Evolutionary conservation across 2,797 vertebrate species (phyloP).

Genomic region (Cynodonichthys magdalenae): DNA sequence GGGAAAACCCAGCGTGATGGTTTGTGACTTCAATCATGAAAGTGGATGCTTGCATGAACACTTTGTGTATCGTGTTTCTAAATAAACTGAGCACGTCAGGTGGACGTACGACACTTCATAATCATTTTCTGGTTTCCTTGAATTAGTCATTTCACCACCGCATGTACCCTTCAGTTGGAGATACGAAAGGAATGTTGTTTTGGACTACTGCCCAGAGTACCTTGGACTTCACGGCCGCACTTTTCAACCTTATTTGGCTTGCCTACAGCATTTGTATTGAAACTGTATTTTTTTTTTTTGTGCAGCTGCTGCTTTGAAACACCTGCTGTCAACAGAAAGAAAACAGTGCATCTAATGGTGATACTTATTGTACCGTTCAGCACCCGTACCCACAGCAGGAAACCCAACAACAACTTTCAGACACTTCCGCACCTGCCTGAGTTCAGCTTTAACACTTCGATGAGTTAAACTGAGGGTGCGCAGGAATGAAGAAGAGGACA

Average conservation of each 20-base stretch:
- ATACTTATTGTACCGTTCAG: conserved; percentile 53
- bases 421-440: conserved; percentile 65
- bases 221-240: conserved; percentile 47
- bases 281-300: not conserved
- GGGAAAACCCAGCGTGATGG: not conserved
- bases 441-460: too few relatives aligned
- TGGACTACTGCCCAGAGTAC: conserved; percentile 59
- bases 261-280: not conserved
- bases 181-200: conserved; percentile 71
- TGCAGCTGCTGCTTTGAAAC: conserved; percentile 4
- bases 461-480: not conserved
- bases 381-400: conserved; percentile 70
- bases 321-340: conserved; percentile 12
- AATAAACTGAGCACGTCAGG: conserved; percentile 31
- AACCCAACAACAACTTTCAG: conserved; percentile 65
- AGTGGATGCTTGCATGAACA: conserved; percentile 21
- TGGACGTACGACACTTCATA: conserved; percentile 31
- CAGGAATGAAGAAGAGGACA: conserved; percentile 28
- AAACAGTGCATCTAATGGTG: not conserved
- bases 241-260: conserved; percentile 39
- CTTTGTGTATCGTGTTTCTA: conserved; percentile 27
- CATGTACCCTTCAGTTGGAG: conserved; percentile 54
- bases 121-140: conserved; percentile 36
- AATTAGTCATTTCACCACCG: conserved; percentile 48
- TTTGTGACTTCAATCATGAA: too few relatives aligned